A percentile compares a stretch with the other conserved stretches of the same genome.
These are phyloP conservation scores for Bombus superbus DNA, from an alignment of 1,140 invertebrate genomes.

Conservation along the genomic window DNA sequence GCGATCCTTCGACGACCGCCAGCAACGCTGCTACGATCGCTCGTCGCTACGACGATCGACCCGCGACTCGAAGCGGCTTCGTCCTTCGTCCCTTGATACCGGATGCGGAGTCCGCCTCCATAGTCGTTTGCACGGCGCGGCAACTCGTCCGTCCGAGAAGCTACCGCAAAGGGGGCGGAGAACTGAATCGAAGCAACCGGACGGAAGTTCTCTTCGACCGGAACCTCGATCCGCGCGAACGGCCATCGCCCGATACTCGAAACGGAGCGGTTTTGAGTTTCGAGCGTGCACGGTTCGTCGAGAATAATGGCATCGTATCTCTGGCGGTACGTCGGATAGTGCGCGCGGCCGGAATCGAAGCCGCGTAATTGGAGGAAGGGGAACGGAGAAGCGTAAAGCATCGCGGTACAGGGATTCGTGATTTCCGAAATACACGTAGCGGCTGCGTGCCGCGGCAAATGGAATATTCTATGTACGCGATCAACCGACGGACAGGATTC, in stretches of 20 bases:
- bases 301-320: neutral
- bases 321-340: neutral
- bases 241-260: neutral
- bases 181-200: neutral
- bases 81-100: conserved; percentile 31
- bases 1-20: conserved; percentile 5
- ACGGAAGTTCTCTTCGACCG: neutral
- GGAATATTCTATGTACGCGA: neutral
- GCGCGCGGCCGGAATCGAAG: neutral
- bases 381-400: neutral
- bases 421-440: conserved; percentile 20
- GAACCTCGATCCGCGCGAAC: neutral
- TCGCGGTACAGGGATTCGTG: neutral
- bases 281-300: neutral
- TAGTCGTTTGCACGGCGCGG: neutral
- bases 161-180: rapidly evolving
- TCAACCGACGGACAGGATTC: neutral
- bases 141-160: neutral
- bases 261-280: neutral
- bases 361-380: neutral
- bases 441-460: conserved; percentile 10
- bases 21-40: no score
- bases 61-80: neutral
- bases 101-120: neutral
- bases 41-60: conserved; percentile 23